A percentile compares a stretch with the other conserved stretches of the same genome.
Evolutionary conservation across 1,140 invertebrate genomes (phyloP).

Genomic region (Psilanteris sp.): DNA sequence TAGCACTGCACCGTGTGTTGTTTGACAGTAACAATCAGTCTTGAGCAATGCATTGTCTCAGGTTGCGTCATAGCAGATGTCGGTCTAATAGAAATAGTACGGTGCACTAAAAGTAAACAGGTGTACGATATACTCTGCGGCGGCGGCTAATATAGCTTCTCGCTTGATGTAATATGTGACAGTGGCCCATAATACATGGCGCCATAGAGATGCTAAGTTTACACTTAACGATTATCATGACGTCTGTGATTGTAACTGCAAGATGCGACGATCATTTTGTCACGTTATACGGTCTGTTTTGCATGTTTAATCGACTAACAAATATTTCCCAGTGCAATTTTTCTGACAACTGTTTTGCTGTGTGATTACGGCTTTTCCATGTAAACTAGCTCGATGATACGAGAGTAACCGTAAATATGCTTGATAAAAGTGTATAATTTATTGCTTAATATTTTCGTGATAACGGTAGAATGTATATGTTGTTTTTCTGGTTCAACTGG

Average conservation of each 20-base stretch:
- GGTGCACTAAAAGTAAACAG: slow-evolving; percentile 68
- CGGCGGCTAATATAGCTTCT: slow-evolving; percentile 63
- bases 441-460: no score
- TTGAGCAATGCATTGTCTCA: slow-evolving; percentile 35
- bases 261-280: slow-evolving; percentile 16
- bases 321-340: slow-evolving; percentile 2
- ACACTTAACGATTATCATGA: slow-evolving; percentile 50
- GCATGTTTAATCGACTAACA: no score
- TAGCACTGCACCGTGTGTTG: slow-evolving; percentile 13
- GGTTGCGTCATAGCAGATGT: slow-evolving; percentile 47
- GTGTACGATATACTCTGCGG: slow-evolving; percentile 56
- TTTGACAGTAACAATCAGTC: slow-evolving; percentile 39
- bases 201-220: slow-evolving; percentile 58
- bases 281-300: slow-evolving; percentile 9
- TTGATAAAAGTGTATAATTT: no score
- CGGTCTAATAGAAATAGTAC: slow-evolving; percentile 68
- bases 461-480: no score
- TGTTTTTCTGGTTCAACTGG: no score
- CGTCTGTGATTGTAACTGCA: slow-evolving; percentile 35
- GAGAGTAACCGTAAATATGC: no score
- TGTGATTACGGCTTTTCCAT: background rate
- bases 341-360: background rate
- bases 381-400: no score
- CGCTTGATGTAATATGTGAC: slow-evolving; percentile 66
- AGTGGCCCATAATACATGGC: slow-evolving; percentile 59